Evolutionary conservation across 2,113 vertebrate genomes (phyloP).

Genomic region (Nymphicus hollandicus): DNA sequence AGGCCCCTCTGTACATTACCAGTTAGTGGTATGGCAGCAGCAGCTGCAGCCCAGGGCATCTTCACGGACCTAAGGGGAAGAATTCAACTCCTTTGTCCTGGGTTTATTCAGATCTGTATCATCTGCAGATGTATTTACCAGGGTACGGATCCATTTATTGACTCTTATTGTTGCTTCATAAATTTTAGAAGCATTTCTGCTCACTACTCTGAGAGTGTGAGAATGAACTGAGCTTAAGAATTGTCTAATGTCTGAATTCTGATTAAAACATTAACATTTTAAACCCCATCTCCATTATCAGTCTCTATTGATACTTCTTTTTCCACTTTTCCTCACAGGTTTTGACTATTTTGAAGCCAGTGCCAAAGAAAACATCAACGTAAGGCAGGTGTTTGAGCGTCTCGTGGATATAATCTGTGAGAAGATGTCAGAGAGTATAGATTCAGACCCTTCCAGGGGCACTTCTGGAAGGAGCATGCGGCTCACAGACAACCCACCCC

Average conservation of each 20-base stretch:
- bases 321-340: conserved; percentile 69
- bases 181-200: background rate
- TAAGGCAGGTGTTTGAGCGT: conserved; percentile 94
- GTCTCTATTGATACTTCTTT: background rate
- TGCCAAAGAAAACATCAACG: conserved; percentile 97
- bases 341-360: conserved; percentile 98
- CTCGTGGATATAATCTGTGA: conserved; percentile 97
- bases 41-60: background rate
- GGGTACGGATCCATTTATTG: background rate
- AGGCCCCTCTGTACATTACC: background rate
- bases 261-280: background rate
- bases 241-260: background rate
- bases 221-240: background rate
- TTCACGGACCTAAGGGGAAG: background rate
- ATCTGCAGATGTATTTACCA: background rate
- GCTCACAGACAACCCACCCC: conserved; percentile 86
- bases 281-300: background rate
- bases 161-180: background rate
- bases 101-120: background rate
- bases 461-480: conserved; percentile 81
- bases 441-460: conserved; percentile 81
- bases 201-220: background rate
- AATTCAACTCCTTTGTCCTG: rapidly evolving
- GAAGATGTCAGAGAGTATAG: conserved; percentile 95
- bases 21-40: background rate